Conservation (phyloP, 1,140 invertebrate genomes). For the Procambarus virginalis region DNA sequence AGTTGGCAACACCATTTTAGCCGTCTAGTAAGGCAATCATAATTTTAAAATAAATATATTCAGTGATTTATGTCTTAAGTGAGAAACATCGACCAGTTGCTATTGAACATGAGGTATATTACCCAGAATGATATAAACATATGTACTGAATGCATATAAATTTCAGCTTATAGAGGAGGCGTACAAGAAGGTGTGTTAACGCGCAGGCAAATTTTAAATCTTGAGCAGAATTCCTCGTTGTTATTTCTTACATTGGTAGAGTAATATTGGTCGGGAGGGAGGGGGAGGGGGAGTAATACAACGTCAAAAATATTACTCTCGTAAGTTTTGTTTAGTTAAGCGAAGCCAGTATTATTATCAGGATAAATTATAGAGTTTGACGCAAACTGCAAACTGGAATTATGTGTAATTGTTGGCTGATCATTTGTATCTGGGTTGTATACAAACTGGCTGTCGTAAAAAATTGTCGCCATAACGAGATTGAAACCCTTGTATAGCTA, state of each 20-base stretch:
- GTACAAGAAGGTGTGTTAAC: no score
- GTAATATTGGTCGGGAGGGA: background rate
- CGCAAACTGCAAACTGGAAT: conserved; percentile 15
- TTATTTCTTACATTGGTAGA: background rate
- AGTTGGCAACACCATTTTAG: no score
- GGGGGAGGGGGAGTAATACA: background rate
- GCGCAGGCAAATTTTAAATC: background rate
- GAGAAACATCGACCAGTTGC: no score
- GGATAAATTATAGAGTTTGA: background rate
- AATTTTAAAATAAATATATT: no score
- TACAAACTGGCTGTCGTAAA: background rate
- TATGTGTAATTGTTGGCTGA: background rate
- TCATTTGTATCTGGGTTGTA: conserved; percentile 17
- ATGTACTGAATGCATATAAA: no score
- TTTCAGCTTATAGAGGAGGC: no score
- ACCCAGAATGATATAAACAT: no score
- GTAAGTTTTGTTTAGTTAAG: background rate
- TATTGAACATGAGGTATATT: no score
- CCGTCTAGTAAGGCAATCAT: no score
- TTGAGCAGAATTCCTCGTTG: background rate
- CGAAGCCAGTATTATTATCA: background rate
- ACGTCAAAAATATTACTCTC: background rate
- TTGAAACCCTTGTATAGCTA: conserved; percentile 13
- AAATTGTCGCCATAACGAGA: background rate
- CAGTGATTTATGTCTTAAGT: no score